Base-by-base conservation (phyloP, 2,888 invertebrate genomes). In the Operophtera brumata region DNA sequence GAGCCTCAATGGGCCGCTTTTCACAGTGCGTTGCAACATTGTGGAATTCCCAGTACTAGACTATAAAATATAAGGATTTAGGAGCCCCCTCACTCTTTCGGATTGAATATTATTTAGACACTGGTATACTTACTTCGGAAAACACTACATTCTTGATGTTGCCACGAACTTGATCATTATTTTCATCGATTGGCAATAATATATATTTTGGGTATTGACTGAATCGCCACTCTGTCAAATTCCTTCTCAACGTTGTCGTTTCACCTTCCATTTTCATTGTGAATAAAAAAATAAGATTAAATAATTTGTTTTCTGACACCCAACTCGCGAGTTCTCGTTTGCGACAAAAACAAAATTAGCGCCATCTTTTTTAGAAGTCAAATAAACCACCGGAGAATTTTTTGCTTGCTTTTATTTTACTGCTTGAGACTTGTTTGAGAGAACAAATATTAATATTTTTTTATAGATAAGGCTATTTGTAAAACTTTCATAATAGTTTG, bases 121-220 rank as follows among this genome's bases (percentile, higher is more conserved):
- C n/a, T n/a, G n/a, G 61, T 39, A 6, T 3, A 5, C 47, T 69
- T 54, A 93, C 93, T 77, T 88, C 85, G 1, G 93, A 93, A 77
- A 92, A 93, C 51, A 93, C 84, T n/a, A 92, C 91, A 60, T 91
- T 92, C 45, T 86, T 84, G 6, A 92, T 87, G 60, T 87, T 87
- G 28, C 88, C 70, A 54, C 77, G 75, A 61, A 83, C 78, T 67
- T 91, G 87, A 65, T 90, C 91, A 69, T 92, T 91, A 62, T 91
- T 91, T 70, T 87, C 82, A 70, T 93, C 93, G 39, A 93, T 84
- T 0, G 93, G 93, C 52, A 90, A 67, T 54, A 88, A 72, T 69
- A 86, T 86, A 64, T 90, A 90, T 71, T 87, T 89, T 1, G 90
- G 89, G 61, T 88, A 86, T 67, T 86, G 85, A 59, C 80, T 82